A percentile compares a stretch with the other conserved stretches of the same genome.
phyloP scores from a whole-genome alignment of 2,888 invertebrate species.

The Salpingus planirostris region DNA sequence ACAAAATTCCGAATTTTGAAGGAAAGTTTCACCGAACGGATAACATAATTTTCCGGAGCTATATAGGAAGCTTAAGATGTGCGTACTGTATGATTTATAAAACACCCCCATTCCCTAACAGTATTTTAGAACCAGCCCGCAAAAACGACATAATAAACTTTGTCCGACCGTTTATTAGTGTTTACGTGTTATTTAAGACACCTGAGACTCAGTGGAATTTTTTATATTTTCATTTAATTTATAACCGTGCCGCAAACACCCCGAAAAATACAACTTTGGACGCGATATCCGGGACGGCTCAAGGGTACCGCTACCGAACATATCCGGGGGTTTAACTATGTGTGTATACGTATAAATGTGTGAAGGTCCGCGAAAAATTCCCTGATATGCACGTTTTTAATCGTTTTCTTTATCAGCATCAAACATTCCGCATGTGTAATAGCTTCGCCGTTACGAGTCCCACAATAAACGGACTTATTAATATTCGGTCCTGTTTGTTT shows the following conservation, averaged over 20 bases:
- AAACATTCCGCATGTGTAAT: constrained; percentile 9
- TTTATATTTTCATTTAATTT: constrained; percentile 11
- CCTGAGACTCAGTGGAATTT: constrained; percentile 9
- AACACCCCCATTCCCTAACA: constrained; percentile 9
- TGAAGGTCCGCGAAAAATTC: too few relatives aligned
- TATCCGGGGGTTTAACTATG: too few relatives aligned
- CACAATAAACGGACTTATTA: constrained; percentile 8
- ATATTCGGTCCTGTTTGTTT: too few relatives aligned
- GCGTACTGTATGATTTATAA: constrained; percentile 20
- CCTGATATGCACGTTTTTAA: constrained; percentile 8
- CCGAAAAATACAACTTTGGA: background rate
- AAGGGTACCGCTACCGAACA: too few relatives aligned
- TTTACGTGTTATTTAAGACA: constrained; percentile 13
- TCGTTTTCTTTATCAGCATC: constrained; percentile 9
- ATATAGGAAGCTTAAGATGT: constrained; percentile 20
- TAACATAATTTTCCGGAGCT: constrained; percentile 20
- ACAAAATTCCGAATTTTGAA: constrained; percentile 14
- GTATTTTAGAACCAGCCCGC: constrained; percentile 7
- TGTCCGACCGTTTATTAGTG: constrained; percentile 12
- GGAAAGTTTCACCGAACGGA: constrained; percentile 14
- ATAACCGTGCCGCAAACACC: background rate
- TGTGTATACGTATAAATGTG: too few relatives aligned
- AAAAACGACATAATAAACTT: constrained; percentile 15
- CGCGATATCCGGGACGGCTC: too few relatives aligned
- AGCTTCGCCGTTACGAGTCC: constrained; percentile 8